Evolutionary conservation across 2,797 vertebrate genomes (phyloP).

Genomic region (Crocidura indochinensis): DNA sequence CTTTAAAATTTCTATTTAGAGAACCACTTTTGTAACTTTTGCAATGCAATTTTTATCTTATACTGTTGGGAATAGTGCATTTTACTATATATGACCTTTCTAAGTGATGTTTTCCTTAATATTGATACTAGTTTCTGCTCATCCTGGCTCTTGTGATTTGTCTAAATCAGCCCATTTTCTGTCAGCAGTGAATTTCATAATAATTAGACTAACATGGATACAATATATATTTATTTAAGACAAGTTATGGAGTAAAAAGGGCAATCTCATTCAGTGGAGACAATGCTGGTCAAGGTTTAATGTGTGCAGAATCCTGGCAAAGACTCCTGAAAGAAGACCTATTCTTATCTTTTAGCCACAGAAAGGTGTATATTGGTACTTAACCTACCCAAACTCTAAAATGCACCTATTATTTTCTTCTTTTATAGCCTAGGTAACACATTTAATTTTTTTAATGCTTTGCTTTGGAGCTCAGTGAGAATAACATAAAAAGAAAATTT

Average conservation of each 20-base stretch:
- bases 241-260: constrained; percentile 12
- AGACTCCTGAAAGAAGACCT: background rate
- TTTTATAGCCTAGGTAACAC: constrained; percentile 13
- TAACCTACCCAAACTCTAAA: constrained; percentile 6
- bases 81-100: background rate
- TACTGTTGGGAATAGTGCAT: background rate
- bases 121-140: constrained; percentile 14
- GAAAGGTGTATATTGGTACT: background rate
- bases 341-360: background rate
- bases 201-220: constrained; percentile 7
- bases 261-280: background rate
- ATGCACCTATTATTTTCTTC: constrained; percentile 33
- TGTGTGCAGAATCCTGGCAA: background rate
- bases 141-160: background rate
- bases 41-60: constrained; percentile 20
- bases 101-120: background rate
- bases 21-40: constrained; percentile 12
- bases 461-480: constrained; percentile 43
- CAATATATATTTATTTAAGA: constrained; percentile 37
- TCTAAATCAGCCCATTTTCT: constrained; percentile 38
- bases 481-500: constrained; percentile 30
- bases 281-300: background rate
- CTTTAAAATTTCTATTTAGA: constrained; percentile 46
- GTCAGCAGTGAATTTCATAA: constrained; percentile 9
- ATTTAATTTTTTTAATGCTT: constrained; percentile 25